Percentiles rank a stretch among this genome's conserved stretches.
Evolutionary conservation across 2,888 invertebrate genomes (phyloP).

Genomic region (Allolobophora icterica): DNA sequence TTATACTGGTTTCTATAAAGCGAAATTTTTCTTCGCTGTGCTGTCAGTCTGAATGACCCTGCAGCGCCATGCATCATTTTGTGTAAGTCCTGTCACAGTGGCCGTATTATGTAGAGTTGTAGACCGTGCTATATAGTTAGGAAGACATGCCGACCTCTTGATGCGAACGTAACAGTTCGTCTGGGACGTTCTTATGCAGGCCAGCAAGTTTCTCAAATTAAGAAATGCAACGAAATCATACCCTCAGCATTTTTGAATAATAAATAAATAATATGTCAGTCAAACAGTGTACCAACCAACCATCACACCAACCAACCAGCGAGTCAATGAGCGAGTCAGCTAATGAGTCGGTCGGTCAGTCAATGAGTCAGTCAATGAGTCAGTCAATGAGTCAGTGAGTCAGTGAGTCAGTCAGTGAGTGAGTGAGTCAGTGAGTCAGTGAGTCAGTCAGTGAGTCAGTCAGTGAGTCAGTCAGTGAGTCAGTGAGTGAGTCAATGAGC

Average conservation of each 20-base stretch:
- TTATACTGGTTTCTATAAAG: not conserved
- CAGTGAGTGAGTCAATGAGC: not conserved
- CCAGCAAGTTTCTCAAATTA: not conserved
- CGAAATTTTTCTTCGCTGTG: not conserved
- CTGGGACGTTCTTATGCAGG: not conserved
- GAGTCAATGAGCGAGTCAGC: not conserved
- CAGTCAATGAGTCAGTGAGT: not conserved
- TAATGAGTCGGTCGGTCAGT: not conserved
- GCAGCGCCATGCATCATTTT: not conserved
- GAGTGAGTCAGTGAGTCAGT: not conserved
- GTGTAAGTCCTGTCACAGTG: not conserved
- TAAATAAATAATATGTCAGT: not conserved
- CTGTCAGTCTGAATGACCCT: not conserved
- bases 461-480: not conserved
- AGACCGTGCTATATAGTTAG: not conserved
- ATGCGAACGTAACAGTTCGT: too few species aligned
- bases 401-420: not conserved
- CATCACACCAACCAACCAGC: not conserved
- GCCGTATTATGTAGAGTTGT: too few species aligned
- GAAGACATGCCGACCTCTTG: not conserved
- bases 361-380: not conserved
- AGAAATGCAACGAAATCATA: not conserved
- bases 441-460: not conserved
- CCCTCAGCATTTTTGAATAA: not conserved
- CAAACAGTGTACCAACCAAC: not conserved